Conservation (phyloP, 35 echinoderm and acorn worm genomes). For the Lytechinus pictus region DNA sequence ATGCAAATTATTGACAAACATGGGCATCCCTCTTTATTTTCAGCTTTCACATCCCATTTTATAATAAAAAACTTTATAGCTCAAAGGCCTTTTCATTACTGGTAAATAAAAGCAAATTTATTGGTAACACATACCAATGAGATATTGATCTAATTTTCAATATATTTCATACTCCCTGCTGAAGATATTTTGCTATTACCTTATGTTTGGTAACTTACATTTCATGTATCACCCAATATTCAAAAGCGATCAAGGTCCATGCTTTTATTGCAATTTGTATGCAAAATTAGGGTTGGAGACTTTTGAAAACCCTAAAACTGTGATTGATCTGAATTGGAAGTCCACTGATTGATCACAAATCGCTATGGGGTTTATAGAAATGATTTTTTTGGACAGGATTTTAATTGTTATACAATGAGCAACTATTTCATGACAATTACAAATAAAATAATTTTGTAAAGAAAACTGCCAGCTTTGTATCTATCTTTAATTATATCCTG, state of each 20-base stretch:
- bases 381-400: not conserved
- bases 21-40: too few relatives aligned
- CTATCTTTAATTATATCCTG: not conserved
- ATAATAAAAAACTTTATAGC: too few relatives aligned
- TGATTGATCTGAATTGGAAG: too few relatives aligned
- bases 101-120: not conserved
- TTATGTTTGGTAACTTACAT: not conserved
- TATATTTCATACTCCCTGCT: not conserved
- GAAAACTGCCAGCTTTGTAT: not conserved
- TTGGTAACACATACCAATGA: not conserved
- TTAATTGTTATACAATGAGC: not conserved
- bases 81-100: too few relatives aligned
- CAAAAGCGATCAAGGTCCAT: not conserved
- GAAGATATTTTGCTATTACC: not conserved
- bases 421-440: not conserved
- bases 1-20: too few relatives aligned
- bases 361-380: too few relatives aligned
- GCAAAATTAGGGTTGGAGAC: not conserved
- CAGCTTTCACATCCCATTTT: too few relatives aligned
- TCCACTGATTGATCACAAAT: too few relatives aligned
- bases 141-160: not conserved
- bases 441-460: not conserved
- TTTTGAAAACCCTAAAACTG: too few relatives aligned
- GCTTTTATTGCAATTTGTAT: not conserved
- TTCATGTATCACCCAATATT: not conserved